phyloP scores from a whole-genome alignment of 2,888 invertebrate genomes.

The Adela reaumurella region DNA sequence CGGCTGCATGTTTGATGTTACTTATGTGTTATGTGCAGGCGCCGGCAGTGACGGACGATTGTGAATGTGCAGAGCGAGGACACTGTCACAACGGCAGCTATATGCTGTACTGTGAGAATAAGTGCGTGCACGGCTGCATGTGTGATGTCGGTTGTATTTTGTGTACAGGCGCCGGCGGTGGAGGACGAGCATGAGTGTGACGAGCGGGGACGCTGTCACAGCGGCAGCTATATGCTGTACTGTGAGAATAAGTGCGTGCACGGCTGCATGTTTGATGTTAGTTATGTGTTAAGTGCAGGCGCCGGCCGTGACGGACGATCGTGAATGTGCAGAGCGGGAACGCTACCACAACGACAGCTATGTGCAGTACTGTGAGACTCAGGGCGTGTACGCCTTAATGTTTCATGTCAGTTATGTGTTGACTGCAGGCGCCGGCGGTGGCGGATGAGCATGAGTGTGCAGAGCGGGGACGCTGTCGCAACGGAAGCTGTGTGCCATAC shows the following conservation, averaged over 20 bases:
- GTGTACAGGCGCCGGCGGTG: conserved; percentile 81
- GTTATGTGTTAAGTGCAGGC: conserved; percentile 40
- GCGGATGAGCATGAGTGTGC: conserved; percentile 84
- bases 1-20: conserved; percentile 78
- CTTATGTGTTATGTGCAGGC: conserved; percentile 71
- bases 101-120: conserved; percentile 79
- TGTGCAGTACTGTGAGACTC: conserved; percentile 52
- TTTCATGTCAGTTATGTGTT: no score
- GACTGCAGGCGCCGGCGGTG: conserved; percentile 65
- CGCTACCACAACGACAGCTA: conserved; percentile 28
- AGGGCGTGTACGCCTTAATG: no score
- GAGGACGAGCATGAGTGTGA: conserved; percentile 84
- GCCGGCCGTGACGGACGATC: conserved; percentile 67
- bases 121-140: conserved; percentile 79
- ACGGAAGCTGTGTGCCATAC: conserved; percentile 61
- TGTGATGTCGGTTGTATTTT: conserved; percentile 71
- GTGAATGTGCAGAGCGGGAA: conserved; percentile 87
- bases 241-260: conserved; percentile 91
- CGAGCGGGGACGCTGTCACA: conserved; percentile 85
- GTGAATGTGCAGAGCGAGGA: conserved; percentile 87
- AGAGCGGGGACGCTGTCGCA: conserved; percentile 67
- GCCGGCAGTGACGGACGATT: conserved; percentile 81
- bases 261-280: conserved; percentile 95
- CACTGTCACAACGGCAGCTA: conserved; percentile 64
- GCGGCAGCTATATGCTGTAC: conserved; percentile 90